Conservation (phyloP, 2,113 vertebrate genomes). For the Oenanthe oenanthe region DNA sequence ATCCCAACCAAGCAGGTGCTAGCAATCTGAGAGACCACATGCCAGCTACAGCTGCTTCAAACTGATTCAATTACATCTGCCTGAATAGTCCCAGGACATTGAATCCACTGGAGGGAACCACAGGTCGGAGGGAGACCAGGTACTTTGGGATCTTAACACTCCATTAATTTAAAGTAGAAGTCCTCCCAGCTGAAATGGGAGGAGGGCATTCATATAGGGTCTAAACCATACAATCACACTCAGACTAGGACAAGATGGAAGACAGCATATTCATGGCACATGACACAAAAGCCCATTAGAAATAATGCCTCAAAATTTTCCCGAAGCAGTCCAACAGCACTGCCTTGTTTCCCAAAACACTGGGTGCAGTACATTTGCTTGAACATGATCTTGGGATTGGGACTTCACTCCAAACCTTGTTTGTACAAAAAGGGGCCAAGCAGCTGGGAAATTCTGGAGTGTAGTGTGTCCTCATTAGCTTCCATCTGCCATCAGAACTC, state of each 20-base stretch:
- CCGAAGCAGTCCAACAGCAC: slow-evolving; percentile 59
- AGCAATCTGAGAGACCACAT: slow-evolving; percentile 79
- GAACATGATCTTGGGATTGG: slow-evolving; percentile 79
- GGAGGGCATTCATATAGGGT: neutral
- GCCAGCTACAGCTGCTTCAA: slow-evolving; percentile 82
- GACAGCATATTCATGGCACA: neutral
- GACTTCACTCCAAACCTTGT: slow-evolving; percentile 83
- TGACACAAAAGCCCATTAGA: slow-evolving; percentile 38
- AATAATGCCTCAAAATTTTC: slow-evolving; percentile 49
- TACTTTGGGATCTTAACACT: neutral
- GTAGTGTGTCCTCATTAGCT: slow-evolving; percentile 83
- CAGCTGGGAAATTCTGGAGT: slow-evolving; percentile 86
- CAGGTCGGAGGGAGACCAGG: slow-evolving; percentile 21
- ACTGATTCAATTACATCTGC: slow-evolving; percentile 81
- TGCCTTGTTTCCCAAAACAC: slow-evolving; percentile 71
- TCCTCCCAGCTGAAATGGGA: neutral
- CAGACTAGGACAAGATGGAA: slow-evolving; percentile 5
- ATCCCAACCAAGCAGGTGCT: slow-evolving; percentile 74
- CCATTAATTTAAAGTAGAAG: slow-evolving; percentile 13
- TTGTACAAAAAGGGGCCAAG: slow-evolving; percentile 84
- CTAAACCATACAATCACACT: neutral
- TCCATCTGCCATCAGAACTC: slow-evolving; percentile 84
- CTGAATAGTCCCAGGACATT: slow-evolving; percentile 74
- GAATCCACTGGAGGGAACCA: slow-evolving; percentile 62
- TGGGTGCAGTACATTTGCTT: slow-evolving; percentile 77